These are phyloP conservation scores for Amblyraja radiata DNA, from an alignment of 2,797 vertebrate species.

Conservation along the genomic window DNA sequence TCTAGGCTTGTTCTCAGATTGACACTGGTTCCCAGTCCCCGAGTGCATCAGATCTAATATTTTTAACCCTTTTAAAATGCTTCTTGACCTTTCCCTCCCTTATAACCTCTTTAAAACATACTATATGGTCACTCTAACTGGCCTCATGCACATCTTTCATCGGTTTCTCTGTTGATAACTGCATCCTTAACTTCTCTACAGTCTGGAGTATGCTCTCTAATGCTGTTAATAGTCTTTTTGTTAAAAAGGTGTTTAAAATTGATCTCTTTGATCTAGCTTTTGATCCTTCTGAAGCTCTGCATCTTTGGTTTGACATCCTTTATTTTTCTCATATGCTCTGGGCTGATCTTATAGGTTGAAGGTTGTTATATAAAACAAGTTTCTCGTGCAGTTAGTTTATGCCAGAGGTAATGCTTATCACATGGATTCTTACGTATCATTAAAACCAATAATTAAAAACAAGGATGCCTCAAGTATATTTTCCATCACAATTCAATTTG, in stretches of 20 bases:
- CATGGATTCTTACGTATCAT: not conserved
- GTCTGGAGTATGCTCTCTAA: not conserved
- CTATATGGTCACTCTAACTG: not conserved
- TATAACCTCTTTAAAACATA: not conserved
- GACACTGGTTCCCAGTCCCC: not conserved
- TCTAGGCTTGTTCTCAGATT: not conserved
- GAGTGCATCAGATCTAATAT: not conserved
- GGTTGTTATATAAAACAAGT: not conserved
- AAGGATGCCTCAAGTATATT: not conserved
- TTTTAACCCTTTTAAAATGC: not conserved
- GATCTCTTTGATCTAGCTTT: not conserved
- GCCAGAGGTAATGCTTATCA: not conserved
- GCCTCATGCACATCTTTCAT: not conserved
- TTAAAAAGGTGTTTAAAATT: not conserved
- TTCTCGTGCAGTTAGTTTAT: not conserved
- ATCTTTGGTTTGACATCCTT: not conserved
- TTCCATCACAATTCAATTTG: slow-evolving; percentile 25
- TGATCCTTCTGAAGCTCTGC: not conserved
- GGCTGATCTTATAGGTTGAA: not conserved
- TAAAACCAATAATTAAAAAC: not conserved
- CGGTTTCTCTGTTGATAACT: not conserved
- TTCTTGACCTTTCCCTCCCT: too few species aligned
- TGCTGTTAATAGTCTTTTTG: not conserved
- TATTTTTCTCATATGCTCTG: not conserved
- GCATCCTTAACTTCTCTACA: not conserved